Evolutionary conservation across 1,140 invertebrate species (phyloP), one percentile per base, ranked within the genome.

Genomic region (Pectinophora gossypiella): DNA sequence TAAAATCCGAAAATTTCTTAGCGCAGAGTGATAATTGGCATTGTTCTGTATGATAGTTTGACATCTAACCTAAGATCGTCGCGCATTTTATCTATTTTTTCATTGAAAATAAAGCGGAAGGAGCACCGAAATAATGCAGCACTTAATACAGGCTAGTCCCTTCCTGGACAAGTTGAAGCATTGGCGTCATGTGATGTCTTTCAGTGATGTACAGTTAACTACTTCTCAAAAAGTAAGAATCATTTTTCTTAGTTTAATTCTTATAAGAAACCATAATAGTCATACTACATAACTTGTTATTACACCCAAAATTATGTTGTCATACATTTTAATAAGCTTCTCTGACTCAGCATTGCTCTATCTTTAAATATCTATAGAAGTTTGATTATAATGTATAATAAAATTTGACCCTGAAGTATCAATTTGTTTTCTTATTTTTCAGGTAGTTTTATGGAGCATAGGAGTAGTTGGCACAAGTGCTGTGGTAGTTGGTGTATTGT

Each of bases 401-500:
- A n/a, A n/a, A n/a, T n/a, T n/a, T n/a, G n/a, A n/a, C n/a, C n/a
- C n/a, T n/a, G n/a, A n/a, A n/a, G n/a, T n/a, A n/a, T n/a, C n/a
- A n/a, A n/a, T 13, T 38, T 38, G 35, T 38, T 3, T 15, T 15
- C 38, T 19, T 40, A 40, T 40, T 32, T 75, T 76, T 48, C 51
- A 88, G 87, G 85, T 88, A 35, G 77, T 87, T 48, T 56, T 88
- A 66, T 88, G 85, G 87, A 88, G 87, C 45, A 74, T 89, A 51
- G 86, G 87, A 38, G 86, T 89, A 16, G 83, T 89, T 46, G 85
- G 87, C 19, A 87, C 86, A 20, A 89, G 91, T 73, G 89, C 91
- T 46, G 86, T 90, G 4, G 83, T 92, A 1, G 88, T 93, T 22
- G 90, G 91, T 22, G 88, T 92, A 1, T 66, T 93, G 1, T 91